A percentile compares a stretch with the other conserved stretches of the same genome.
These are phyloP conservation scores for Mimachlamys varia DNA, from an alignment of 2,888 invertebrate species.

Conservation along the genomic window DNA sequence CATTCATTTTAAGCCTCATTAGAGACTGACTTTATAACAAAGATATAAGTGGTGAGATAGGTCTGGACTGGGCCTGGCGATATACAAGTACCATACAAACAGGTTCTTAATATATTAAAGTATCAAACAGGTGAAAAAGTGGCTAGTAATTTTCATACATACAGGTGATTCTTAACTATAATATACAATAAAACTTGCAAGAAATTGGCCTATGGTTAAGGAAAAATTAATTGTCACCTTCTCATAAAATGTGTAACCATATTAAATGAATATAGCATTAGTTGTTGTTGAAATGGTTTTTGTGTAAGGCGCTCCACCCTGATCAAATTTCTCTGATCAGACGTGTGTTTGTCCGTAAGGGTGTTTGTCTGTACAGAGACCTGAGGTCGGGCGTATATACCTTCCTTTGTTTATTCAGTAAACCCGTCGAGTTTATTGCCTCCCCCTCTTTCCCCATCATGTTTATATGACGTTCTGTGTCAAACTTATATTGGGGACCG, in stretches of 20 bases:
- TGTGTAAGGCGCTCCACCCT: background rate
- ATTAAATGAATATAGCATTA: background rate
- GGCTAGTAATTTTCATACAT: no score
- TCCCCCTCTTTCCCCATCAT: background rate
- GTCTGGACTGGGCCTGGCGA: background rate
- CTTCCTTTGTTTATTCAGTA: slow-evolving; percentile 4
- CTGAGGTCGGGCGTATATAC: background rate
- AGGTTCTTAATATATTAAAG: background rate
- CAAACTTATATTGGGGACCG: background rate
- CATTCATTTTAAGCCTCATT: background rate
- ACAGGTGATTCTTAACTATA: background rate
- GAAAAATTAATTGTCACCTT: background rate
- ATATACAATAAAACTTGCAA: no score
- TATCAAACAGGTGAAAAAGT: no score
- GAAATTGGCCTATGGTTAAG: no score
- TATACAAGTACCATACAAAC: background rate
- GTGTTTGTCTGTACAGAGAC: background rate
- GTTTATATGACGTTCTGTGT: background rate
- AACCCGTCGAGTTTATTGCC: background rate
- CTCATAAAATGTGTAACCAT: background rate
- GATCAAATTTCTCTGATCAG: background rate
- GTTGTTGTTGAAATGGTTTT: background rate
- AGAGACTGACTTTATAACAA: background rate
- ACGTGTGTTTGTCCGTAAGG: background rate
- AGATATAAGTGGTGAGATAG: background rate